phyloP scores from a whole-genome alignment of 2,888 invertebrate species.

The Caenorhabditis angaria region DNA sequence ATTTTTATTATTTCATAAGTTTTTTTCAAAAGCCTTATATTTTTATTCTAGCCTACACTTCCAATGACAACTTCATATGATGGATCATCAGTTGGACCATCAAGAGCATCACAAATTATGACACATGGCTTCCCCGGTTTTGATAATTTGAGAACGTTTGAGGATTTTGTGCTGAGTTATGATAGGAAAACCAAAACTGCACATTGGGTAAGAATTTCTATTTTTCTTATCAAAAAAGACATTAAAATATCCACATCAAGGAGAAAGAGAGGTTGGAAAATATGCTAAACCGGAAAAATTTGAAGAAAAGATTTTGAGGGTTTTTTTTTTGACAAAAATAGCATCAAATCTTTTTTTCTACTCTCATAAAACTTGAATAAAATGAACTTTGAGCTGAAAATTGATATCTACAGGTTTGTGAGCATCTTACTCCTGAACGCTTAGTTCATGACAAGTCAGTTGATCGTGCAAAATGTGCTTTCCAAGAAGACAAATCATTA shows the following conservation, averaged over 20 bases:
- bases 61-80: constrained; percentile 11
- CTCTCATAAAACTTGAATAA: too few relatives aligned
- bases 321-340: too few relatives aligned
- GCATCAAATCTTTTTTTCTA: too few relatives aligned
- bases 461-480: constrained; percentile 79
- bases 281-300: too few relatives aligned
- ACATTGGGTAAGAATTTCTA: constrained; percentile 80
- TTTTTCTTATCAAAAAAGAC: background rate
- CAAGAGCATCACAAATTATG: constrained; percentile 68
- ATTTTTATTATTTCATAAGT: too few relatives aligned
- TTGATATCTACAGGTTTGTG: constrained; percentile 84
- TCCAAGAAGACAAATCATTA: constrained; percentile 83
- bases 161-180: constrained; percentile 91
- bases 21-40: too few relatives aligned
- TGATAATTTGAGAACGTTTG: constrained; percentile 86
- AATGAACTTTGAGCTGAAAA: too few relatives aligned
- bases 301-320: too few relatives aligned
- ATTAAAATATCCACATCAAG: too few relatives aligned
- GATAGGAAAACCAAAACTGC: constrained; percentile 83
- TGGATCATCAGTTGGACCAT: constrained; percentile 46
- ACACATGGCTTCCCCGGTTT: constrained; percentile 87
- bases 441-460: constrained; percentile 82
- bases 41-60: background rate
- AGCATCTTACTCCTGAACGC: constrained; percentile 85
- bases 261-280: too few relatives aligned